Percentiles rank a stretch among this genome's conserved stretches.
Conservation (phyloP, 2,797 vertebrate genomes). For the Holocentrus rufus region DNA sequence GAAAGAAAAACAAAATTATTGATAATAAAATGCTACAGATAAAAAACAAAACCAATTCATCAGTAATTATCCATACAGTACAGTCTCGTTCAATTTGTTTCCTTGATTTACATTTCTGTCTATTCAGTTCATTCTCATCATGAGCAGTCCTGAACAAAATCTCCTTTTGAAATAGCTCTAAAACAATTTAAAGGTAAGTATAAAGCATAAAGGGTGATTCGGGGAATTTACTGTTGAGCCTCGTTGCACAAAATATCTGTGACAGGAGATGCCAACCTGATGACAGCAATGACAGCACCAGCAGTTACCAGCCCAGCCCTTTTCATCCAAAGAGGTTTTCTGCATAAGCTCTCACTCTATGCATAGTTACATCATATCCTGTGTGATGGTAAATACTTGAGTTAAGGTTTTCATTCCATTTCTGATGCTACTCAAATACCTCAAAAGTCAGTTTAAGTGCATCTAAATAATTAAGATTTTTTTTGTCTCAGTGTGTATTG, state of each 20-base stretch:
- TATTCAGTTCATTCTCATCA: background rate
- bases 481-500: background rate
- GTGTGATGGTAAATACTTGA: conserved; percentile 21
- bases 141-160: background rate
- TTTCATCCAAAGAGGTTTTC: background rate
- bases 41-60: conserved; percentile 39
- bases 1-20: conserved; percentile 32
- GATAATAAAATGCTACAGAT: conserved; percentile 65
- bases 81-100: conserved; percentile 6
- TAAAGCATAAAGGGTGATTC: conserved; percentile 14
- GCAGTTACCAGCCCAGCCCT: background rate
- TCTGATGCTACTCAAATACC: background rate
- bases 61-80: conserved; percentile 15
- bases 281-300: background rate
- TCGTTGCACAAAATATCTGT: background rate
- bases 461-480: background rate
- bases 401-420: background rate
- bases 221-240: background rate
- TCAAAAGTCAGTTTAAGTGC: background rate
- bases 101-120: conserved; percentile 10
- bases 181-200: background rate
- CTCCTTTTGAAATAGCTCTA: background rate
- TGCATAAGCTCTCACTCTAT: background rate
- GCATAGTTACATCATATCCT: conserved; percentile 2
- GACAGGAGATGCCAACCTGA: background rate